Conservation (phyloP, 1,140 invertebrate species). For the Parasteatoda tepidariorum region DNA sequence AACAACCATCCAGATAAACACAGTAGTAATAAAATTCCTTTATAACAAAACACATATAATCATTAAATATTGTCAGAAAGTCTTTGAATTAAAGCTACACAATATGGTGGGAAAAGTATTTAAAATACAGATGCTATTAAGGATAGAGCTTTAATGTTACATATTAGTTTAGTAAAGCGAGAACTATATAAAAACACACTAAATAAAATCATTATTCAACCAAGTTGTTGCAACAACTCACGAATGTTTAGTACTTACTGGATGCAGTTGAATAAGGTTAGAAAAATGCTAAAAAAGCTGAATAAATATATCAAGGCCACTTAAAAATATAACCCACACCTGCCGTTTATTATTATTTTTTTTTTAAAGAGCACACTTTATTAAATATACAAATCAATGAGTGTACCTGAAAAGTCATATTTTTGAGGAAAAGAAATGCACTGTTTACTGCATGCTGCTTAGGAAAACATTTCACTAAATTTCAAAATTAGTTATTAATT, state of each 20-base stretch:
- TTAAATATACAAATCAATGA: no score
- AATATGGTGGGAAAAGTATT: slow-evolving; percentile 19
- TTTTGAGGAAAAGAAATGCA: no score
- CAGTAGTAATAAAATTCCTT: slow-evolving; percentile 3
- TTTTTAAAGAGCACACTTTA: no score
- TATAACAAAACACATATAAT: not conserved
- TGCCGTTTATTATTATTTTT: no score
- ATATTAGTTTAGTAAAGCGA: not conserved
- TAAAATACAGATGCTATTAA: slow-evolving; percentile 40
- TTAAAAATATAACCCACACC: slow-evolving; percentile 41
- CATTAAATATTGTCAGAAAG: not conserved
- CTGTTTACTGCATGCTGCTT: no score
- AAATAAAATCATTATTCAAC: not conserved
- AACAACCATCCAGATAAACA: slow-evolving; percentile 13
- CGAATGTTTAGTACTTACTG: not conserved
- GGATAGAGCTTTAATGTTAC: not conserved
- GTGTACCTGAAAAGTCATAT: no score
- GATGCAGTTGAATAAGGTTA: not conserved
- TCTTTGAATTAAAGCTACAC: slow-evolving; percentile 7
- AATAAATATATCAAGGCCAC: slow-evolving; percentile 38
- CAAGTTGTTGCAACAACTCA: not conserved
- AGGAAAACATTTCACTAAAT: no score
- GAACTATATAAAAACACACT: not conserved
- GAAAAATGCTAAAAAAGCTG: slow-evolving; percentile 3
- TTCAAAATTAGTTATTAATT: no score